A percentile compares a stretch with the other conserved stretches of the same genome.
Evolutionary conservation across 2,797 vertebrate genomes (phyloP).

Genomic region (Selene dorsalis): DNA sequence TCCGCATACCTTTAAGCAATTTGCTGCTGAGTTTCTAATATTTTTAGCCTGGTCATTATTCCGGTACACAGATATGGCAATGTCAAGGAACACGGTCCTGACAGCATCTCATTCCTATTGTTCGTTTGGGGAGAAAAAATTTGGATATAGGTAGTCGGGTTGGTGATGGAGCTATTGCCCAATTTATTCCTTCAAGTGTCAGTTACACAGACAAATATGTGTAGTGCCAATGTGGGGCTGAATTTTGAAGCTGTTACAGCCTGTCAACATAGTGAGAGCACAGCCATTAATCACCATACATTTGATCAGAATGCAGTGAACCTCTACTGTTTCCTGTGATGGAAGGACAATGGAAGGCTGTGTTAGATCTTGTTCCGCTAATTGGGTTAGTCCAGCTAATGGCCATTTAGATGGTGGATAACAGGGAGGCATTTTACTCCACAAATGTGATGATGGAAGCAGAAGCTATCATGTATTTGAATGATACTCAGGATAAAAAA

Average conservation of each 20-base stretch:
- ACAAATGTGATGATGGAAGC: conserved; percentile 82
- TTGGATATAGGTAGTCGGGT: conserved; percentile 69
- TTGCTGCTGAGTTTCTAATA: conserved; percentile 77
- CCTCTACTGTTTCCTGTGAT: conserved; percentile 85
- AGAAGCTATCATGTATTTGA: conserved; percentile 80
- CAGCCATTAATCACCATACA: conserved; percentile 92
- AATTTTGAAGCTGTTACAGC: conserved; percentile 69
- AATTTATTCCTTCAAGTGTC: conserved; percentile 82
- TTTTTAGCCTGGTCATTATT: conserved; percentile 83
- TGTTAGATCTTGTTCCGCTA: conserved; percentile 85
- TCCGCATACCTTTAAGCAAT: conserved; percentile 83
- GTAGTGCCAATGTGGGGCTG: conserved; percentile 78
- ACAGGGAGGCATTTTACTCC: conserved; percentile 81
- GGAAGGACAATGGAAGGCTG: conserved; percentile 81
- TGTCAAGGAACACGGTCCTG: conserved; percentile 74
- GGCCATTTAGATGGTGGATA: conserved; percentile 86
- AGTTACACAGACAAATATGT: conserved; percentile 78
- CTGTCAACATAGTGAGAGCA: conserved; percentile 78
- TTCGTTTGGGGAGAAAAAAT: conserved; percentile 68
- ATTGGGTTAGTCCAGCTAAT: conserved; percentile 86
- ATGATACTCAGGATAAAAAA: conserved; percentile 59
- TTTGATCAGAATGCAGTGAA: conserved; percentile 91
- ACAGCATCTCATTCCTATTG: conserved; percentile 76
- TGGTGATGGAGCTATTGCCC: conserved; percentile 79
- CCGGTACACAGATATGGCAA: conserved; percentile 72